Base-by-base conservation (phyloP, 1,140 invertebrate genomes). In the Ceratina japonica region DNA sequence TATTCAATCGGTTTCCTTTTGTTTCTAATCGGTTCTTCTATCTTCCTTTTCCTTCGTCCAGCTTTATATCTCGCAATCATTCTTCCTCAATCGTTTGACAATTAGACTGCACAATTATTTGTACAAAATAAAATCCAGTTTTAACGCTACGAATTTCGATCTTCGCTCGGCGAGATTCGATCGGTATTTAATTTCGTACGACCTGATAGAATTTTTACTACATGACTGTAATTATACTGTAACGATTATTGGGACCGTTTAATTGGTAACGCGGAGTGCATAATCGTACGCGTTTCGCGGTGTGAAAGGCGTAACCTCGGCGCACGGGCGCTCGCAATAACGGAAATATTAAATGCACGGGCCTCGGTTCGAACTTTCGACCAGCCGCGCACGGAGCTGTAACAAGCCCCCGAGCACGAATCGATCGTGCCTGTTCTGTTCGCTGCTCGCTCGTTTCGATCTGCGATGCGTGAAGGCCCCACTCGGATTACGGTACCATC, bases 261-360 rank as follows among this genome's bases (percentile, higher is more conserved):
- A 44, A 44, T 44, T 44, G 37, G 37, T 44, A 44, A 44, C 37
- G 10, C 37, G 5, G 37, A 44, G 37, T 44, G 37, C 2, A 44
- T 44, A 44, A 44, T 44, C 10, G 37, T 44, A 10, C 2, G 80
- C 64, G 68, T 75, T 80, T 75, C 8, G 13, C 70, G 70, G 77
- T 77, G 84, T 82, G 84, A 85, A 85, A 85, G 83, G 79, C n/a
- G 64, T 85, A 85, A 85, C 84, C 83, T 85, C 84, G 79, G 65
- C 66, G 70, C 51, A 58, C 51, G 62, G 44, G 63, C 63, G 52
- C 52, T 44, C 37, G 63, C 82, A 73, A 80, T 84, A 84, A 84
- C 83, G 82, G 82, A 84, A 76, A 81, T 84, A 84, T 83, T 80
- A 82, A 56, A 83, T 68, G 66, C 54, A 83, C 59, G 37, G 63